Conservation (phyloP, 2,113 vertebrate genomes). For the Puma concolor region DNA sequence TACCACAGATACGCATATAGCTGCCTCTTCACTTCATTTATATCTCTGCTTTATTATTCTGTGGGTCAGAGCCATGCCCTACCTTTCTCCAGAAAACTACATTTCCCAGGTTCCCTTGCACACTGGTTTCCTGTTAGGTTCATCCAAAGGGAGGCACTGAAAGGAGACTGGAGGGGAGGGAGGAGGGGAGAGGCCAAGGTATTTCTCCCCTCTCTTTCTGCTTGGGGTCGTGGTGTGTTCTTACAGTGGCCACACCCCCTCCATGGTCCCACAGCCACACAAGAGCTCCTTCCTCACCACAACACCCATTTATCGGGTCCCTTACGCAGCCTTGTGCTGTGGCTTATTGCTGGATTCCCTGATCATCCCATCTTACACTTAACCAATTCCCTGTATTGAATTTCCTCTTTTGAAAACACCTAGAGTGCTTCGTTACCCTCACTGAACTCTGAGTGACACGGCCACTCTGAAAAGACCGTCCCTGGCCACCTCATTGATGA, state of each 20-base stretch:
- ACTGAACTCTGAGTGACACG: background rate
- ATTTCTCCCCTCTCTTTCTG: background rate
- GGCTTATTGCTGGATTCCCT: background rate
- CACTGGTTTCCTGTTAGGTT: background rate
- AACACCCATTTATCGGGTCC: background rate
- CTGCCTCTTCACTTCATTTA: background rate
- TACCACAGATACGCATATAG: background rate
- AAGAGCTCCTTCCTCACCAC: background rate
- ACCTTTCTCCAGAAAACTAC: conserved; percentile 27
- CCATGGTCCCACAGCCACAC: background rate
- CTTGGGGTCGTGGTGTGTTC: background rate
- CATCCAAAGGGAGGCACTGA: background rate
- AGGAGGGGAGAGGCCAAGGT: background rate
- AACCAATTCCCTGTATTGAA: background rate
- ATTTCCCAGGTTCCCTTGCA: conserved; percentile 41
- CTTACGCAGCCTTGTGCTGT: background rate
- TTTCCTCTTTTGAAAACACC: background rate
- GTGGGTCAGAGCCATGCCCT: background rate
- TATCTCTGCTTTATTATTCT: background rate
- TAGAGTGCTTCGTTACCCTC: background rate
- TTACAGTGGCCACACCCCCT: too few species aligned
- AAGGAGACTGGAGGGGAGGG: background rate
- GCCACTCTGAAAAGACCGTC: background rate
- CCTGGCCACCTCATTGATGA: background rate
- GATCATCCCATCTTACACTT: background rate